Percentiles rank a stretch among this genome's conserved stretches.
Conservation (phyloP, 2,797 vertebrate species). For the Sciaenops ocellatus region DNA sequence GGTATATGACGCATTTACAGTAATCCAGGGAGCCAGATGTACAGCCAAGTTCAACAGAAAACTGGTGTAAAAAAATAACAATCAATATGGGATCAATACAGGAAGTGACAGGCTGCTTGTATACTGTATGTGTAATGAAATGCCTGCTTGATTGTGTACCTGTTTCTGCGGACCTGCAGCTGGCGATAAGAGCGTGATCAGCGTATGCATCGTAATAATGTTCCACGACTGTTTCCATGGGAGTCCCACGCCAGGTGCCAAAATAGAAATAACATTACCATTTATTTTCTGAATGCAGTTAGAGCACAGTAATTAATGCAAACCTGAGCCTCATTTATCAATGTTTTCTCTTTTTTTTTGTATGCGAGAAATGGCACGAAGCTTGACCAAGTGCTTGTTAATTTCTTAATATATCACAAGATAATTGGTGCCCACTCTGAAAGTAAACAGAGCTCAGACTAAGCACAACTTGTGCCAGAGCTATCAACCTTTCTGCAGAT, state of each 20-base stretch:
- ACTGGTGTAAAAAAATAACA: conserved; percentile 39
- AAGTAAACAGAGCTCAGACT: conserved; percentile 45
- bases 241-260: conserved; percentile 51
- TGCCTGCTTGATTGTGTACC: conserved; percentile 16
- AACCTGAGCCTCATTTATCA: conserved; percentile 62
- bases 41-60: conserved; percentile 5
- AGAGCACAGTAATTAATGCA: conserved; percentile 59
- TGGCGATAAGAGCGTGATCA: conserved; percentile 55
- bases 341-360: conserved; percentile 30
- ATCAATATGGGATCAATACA: conserved; percentile 48
- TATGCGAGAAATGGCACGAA: conserved; percentile 40
- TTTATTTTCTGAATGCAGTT: conserved; percentile 61
- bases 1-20: conserved; percentile 13
- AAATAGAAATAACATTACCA: conserved; percentile 60
- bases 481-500: conserved; percentile 31
- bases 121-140: conserved; percentile 28
- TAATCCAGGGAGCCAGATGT: conserved; percentile 7
- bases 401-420: conserved; percentile 63
- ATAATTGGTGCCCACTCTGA: conserved; percentile 54
- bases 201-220: conserved; percentile 36
- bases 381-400: conserved; percentile 56
- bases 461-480: conserved; percentile 29
- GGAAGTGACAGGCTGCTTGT: conserved; percentile 14
- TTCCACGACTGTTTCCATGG: conserved; percentile 50
- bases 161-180: conserved; percentile 43